phyloP scores from a whole-genome alignment of 2,113 vertebrate species.

The Pantherophis guttatus region DNA sequence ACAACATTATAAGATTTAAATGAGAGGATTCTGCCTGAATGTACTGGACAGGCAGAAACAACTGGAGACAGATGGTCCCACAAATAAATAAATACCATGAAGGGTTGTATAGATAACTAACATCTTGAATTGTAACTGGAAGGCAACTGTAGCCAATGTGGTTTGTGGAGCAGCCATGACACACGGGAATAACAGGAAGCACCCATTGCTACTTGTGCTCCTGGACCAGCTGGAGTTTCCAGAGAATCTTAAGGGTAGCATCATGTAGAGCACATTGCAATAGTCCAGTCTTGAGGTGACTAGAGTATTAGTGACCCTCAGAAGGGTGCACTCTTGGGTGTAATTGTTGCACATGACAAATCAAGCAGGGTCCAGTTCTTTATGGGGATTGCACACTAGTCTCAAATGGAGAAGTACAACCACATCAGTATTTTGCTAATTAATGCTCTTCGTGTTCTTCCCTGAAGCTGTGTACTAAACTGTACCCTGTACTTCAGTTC shows the following conservation, averaged over 20 bases:
- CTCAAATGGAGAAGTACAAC: neutral
- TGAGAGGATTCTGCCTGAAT: neutral
- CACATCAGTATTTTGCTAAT: neutral
- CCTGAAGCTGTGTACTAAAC: neutral
- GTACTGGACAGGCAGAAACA: neutral
- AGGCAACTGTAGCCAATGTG: neutral
- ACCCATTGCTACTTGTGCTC: neutral
- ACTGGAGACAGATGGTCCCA: neutral
- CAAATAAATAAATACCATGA: neutral
- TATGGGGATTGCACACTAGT: neutral
- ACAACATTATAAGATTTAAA: neutral
- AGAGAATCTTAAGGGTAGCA: neutral
- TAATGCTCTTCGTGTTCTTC: neutral
- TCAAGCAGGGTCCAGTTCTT: neutral
- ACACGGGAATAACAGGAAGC: neutral
- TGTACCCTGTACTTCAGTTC: neutral
- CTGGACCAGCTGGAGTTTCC: neutral
- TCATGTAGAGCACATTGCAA: neutral
- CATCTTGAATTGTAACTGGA: neutral
- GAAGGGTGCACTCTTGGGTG: neutral
- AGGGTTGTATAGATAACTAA: neutral
- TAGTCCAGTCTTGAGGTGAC: neutral
- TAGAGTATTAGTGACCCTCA: neutral
- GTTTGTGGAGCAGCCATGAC: neutral
- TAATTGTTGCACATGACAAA: neutral